phyloP scores from a whole-genome alignment of 2,888 invertebrate genomes.

The Synergus umbraculus region DNA sequence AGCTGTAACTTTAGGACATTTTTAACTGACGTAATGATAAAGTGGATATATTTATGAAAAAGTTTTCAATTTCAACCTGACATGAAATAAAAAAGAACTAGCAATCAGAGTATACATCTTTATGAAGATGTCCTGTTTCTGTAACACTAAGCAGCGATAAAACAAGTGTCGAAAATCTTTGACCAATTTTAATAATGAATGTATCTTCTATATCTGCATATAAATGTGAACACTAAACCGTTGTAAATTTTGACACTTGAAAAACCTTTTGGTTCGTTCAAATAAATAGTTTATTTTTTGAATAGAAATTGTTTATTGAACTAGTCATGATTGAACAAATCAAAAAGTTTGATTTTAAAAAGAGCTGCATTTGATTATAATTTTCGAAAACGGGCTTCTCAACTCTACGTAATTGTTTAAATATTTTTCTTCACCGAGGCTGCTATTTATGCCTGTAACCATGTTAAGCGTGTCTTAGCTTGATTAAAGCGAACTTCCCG shows the following conservation, averaged over 20 bases:
- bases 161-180: slow-evolving; percentile 41
- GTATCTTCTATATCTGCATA: slow-evolving; percentile 51
- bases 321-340: background rate
- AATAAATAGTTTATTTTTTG: background rate
- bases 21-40: slow-evolving; percentile 10
- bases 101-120: background rate
- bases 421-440: background rate
- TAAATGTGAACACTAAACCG: slow-evolving; percentile 46
- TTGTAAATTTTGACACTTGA: slow-evolving; percentile 42
- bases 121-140: background rate
- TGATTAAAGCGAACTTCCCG: slow-evolving; percentile 30
- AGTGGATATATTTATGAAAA: slow-evolving; percentile 41
- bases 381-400: background rate
- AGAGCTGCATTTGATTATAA: background rate
- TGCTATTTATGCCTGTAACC: slow-evolving; percentile 40
- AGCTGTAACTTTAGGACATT: slow-evolving; percentile 12
- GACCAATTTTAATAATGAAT: slow-evolving; percentile 58
- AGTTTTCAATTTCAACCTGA: slow-evolving; percentile 1
- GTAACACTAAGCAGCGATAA: background rate
- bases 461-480: slow-evolving; percentile 40
- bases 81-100: slow-evolving; percentile 1
- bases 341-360: background rate
- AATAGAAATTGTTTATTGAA: background rate
- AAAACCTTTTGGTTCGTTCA: background rate
- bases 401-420: background rate